Base-by-base conservation (phyloP, 2,113 vertebrate genomes). In the rat (Rattus norvegicus) region DNA sequence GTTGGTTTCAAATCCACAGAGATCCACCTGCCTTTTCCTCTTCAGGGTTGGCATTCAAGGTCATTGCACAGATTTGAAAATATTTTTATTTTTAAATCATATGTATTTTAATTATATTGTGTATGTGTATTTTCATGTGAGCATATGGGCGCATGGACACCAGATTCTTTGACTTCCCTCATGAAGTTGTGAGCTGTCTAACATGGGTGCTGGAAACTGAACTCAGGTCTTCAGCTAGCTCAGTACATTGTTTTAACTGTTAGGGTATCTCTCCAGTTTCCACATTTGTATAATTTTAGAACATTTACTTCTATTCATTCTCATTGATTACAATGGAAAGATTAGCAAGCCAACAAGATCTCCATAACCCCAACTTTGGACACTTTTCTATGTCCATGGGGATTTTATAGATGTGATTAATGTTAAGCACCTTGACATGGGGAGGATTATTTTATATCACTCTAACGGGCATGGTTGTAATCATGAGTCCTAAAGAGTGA, bases 371-470 rank as follows among this genome's bases (percentile, higher is more conserved):
- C 91, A 92, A 86, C 59, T 87, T 70, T 39, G 6, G 6, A 65
- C 43, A 16, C 10, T 85, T 95, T 89, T 7, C 86, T 5, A 3
- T 20, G 59, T 73, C 52, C 70, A 81, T 95, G 81, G 30, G 30
- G 52, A 95, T 8, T 89, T 93, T 95, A 7, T 24, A 59, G 59
- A 76, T 76, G 69, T 70, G 69, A 89, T 81, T 63, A 59, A 24
- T 1, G 19, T 59, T 83, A 85, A 81, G 30, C 20, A 69, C 13
- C 47, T 88, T 86, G 19, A 76, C 43, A 63, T 93, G n/a, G 36
- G 30, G 22, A 17, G 65, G 26, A 77, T 20, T 76, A 88, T n/a
- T 20, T 36, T 28, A 0, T 84, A 36, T 76, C 54, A 43, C 83
- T 39, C 63, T 88, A 73, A 14, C 36, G 17, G 36, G 10, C 19